phyloP scores from a whole-genome alignment of 2,888 invertebrate species.

The Keiferia lycopersicella region DNA sequence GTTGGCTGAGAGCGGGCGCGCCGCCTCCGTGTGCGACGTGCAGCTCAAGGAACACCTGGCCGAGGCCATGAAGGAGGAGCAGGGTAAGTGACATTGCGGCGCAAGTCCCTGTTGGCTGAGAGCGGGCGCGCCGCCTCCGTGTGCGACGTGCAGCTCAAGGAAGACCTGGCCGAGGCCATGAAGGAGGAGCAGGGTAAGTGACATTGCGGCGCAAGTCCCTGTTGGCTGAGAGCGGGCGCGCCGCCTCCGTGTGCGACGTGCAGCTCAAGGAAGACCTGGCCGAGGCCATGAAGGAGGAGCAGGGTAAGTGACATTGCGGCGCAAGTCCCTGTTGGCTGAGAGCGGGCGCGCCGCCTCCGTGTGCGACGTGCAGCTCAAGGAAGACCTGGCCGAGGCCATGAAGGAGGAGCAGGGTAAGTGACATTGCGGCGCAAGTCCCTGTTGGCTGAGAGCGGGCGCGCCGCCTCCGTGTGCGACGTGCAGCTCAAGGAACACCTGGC shows the following conservation, averaged over 20 bases:
- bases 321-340: slow-evolving; percentile 75
- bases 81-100: slow-evolving; percentile 82
- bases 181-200: slow-evolving; percentile 84
- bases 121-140: slow-evolving; percentile 66
- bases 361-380: slow-evolving; percentile 90
- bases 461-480: slow-evolving; percentile 84
- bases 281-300: slow-evolving; percentile 94
- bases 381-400: slow-evolving; percentile 97
- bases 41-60: slow-evolving; percentile 94
- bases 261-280: slow-evolving; percentile 94
- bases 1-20: slow-evolving; percentile 61
- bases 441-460: slow-evolving; percentile 61
- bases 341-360: slow-evolving; percentile 66
- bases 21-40: slow-evolving; percentile 84
- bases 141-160: slow-evolving; percentile 90
- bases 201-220: slow-evolving; percentile 85
- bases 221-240: slow-evolving; percentile 61
- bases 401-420: slow-evolving; percentile 84
- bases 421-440: slow-evolving; percentile 85
- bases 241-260: slow-evolving; percentile 84
- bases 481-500: slow-evolving; percentile 94
- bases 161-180: slow-evolving; percentile 97
- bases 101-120: slow-evolving; percentile 75
- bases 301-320: slow-evolving; percentile 82
- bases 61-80: slow-evolving; percentile 94